Evolutionary conservation across 1,140 invertebrate genomes (phyloP), one percentile per base, ranked within the genome.

Genomic region (Teleopsis dalmanni): DNA sequence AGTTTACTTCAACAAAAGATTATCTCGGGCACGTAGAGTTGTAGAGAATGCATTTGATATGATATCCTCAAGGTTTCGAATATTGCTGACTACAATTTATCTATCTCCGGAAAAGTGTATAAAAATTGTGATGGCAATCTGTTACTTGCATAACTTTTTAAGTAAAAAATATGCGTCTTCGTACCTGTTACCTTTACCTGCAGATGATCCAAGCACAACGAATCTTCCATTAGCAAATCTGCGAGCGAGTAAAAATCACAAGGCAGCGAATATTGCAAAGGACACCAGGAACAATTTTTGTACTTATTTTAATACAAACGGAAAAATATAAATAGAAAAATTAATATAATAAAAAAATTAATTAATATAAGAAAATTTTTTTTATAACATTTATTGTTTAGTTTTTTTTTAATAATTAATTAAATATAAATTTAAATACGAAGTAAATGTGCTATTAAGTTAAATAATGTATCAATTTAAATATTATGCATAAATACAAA

Each of bases 21-120:
- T 72, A 14, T 60, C 56, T 14, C 54, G 64, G 34, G 68, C 65
- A 22, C 53, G 71, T 41, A 51, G 67, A 36, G 64, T 71, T 42
- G 60, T 75, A 6, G 58, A 62, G 53, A 58, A 60, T 42, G 65
- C 65, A 27, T 77, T 78, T 60, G 76, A 73, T 7, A 75, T 77
- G 10, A 19, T 42, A 22, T 8, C 40, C 7, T 42, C 40, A 5
- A 8, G 40, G 13, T 42, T 42, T 42, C 6, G 40, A 18, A 16
- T 42, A 5, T 16, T 42, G 16, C 25, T 8, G 40, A 42, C 6
- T 8, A 42, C 40, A 6, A 42, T 42, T 23, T 19, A 42, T 23
- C 25, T 42, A 6, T 16, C 8, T 6, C 40, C 40, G 11, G 40
- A 42, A 23, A 42, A 42, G 7, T 10, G 7, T 9, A 23, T 5